Evolutionary conservation across 2,888 invertebrate species (phyloP).

Genomic region (Exephanes ischioxanthus): DNA sequence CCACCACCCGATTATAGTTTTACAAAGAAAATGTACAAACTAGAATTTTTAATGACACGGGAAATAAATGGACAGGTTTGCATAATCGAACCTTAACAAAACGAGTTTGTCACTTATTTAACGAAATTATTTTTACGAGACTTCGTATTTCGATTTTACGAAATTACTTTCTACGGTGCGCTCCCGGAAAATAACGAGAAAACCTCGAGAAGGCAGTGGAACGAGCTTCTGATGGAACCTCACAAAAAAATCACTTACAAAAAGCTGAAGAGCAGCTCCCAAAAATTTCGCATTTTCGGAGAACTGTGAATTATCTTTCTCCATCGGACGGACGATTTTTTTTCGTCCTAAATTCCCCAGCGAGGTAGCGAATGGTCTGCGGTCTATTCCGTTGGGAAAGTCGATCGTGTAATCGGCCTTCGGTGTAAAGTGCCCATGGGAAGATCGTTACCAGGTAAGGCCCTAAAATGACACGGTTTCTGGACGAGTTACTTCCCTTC

Average conservation of each 20-base stretch:
- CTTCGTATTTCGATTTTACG: too few species aligned
- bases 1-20: too few species aligned
- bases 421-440: not conserved
- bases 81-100: too few species aligned
- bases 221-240: conserved; percentile 30
- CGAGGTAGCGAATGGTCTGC: not conserved
- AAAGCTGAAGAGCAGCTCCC: not conserved
- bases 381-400: not conserved
- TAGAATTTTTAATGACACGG: too few species aligned
- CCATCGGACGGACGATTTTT: not conserved
- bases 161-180: not conserved
- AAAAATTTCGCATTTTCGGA: conserved; percentile 5
- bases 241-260: not conserved
- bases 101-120: too few species aligned
- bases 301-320: not conserved
- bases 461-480: not conserved
- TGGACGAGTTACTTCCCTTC: not conserved
- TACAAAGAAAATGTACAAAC: too few species aligned
- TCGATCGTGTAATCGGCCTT: not conserved
- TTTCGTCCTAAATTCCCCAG: not conserved
- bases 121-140: too few species aligned
- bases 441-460: not conserved
- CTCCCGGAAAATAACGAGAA: not conserved
- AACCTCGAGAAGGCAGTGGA: not conserved
- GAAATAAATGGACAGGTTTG: too few species aligned